Conservation (phyloP, 2,797 vertebrate species). For the Tympanoctomys barrerae region DNA sequence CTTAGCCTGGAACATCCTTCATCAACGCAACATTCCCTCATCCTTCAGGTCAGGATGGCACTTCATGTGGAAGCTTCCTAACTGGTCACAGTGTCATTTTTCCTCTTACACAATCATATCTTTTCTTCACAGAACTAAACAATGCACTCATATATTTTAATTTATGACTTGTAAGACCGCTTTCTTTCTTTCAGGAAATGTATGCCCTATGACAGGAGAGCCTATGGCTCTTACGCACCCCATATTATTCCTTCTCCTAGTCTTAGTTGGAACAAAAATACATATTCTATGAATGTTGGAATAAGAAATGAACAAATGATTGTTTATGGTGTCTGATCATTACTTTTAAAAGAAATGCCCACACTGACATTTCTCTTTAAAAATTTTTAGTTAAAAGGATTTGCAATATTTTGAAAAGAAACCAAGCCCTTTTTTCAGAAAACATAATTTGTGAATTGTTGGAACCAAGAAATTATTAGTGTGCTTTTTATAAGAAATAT, state of each 20-base stretch:
- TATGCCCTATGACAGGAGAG: not conserved
- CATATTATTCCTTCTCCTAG: not conserved
- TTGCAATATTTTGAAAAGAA: conserved; percentile 1
- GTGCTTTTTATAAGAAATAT: conserved; percentile 68
- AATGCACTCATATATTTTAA: not conserved
- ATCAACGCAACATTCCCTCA: not conserved
- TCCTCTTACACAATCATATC: not conserved
- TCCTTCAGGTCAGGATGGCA: not conserved
- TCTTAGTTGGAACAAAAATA: not conserved
- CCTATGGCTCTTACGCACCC: not conserved
- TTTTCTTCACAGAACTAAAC: not conserved
- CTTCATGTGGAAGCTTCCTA: not conserved
- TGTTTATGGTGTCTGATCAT: not conserved
- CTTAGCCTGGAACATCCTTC: not conserved
- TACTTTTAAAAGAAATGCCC: not conserved
- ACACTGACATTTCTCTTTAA: conserved; percentile 1
- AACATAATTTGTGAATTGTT: conserved; percentile 74
- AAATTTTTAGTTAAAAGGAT: not conserved
- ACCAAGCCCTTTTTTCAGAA: not conserved
- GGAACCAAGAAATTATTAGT: conserved; percentile 73
- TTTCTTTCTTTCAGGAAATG: not conserved
- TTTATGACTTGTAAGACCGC: not conserved
- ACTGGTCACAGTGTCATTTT: not conserved
- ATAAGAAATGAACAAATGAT: not conserved
- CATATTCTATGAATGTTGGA: not conserved